Evolutionary conservation across 1,140 invertebrate species (phyloP), one percentile per base, ranked within the genome.

Genomic region (Gryllus bimaculatus): DNA sequence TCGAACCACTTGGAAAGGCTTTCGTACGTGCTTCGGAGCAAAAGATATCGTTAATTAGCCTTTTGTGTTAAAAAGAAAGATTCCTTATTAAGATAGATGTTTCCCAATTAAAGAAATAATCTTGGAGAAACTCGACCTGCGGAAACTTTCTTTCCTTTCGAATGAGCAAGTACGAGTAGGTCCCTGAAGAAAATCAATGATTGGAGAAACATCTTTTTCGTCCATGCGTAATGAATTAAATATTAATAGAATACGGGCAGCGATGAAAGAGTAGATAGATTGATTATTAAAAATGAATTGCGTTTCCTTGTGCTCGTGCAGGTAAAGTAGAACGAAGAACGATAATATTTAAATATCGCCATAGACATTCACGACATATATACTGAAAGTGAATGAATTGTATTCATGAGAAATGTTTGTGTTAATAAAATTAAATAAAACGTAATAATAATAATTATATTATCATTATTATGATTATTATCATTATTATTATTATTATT

Each of bases 31-130:
- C 26, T 39, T 39, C 26, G 1, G 26, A 39, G 26, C 26, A 39
- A 39, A 39, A 39, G 26, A 39, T 39, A 39, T 39, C 26, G 26
- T 39, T 39, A 39, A 39, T 39, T 66, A 13, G 10, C 7, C 7
- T 66, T 66, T 18, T 66, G 54, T 66, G 18, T 66, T 66, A 18
- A 66, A n/a, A 10, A 66, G 18, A 66, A 66, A 66, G 54, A 66
- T 66, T 66, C 10, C 10, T 66, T 66, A 66, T 66, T 66, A 66
- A 66, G 54, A 66, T 66, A 66, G 54, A 66, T 66, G 54, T 18
- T 66, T 66, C 54, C 54, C 54, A 66, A 66, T 66, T 66, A 66
- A 66, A 66, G 54, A 66, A 66, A 66, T 66, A 66, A 66, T 66
- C 54, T 66, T 66, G 54, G 54, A 66, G 54, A 66, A 18, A 66